Evolutionary conservation across 2,888 invertebrate genomes (phyloP).

Genomic region (Merodon equestris): DNA sequence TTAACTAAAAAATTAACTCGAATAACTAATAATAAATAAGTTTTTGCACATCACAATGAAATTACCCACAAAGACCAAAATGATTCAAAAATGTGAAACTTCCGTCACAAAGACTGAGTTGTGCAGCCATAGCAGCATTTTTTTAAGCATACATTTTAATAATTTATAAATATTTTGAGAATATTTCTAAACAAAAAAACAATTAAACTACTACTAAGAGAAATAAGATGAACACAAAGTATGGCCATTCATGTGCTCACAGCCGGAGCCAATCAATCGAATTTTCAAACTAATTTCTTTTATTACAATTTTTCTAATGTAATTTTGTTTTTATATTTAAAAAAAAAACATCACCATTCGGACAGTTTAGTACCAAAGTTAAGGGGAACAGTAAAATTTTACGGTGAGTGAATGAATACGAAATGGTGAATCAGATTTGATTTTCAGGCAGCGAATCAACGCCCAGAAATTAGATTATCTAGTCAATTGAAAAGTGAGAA

Average conservation of each 20-base stretch:
- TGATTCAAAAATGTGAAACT: conserved; percentile 39
- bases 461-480: conserved; percentile 72
- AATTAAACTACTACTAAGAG: conserved; percentile 26
- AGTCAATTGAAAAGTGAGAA: conserved; percentile 72
- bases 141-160: conserved; percentile 15
- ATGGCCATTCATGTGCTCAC: conserved; percentile 15
- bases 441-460: conserved; percentile 20
- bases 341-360: neutral
- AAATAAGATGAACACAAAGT: conserved; percentile 1
- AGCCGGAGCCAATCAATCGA: conserved; percentile 16
- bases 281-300: conserved; percentile 8
- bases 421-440: conserved; percentile 49
- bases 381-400: neutral
- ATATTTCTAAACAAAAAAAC: conserved; percentile 36
- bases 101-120: conserved; percentile 67
- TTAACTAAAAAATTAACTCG: conserved; percentile 33
- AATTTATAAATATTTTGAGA: conserved; percentile 30
- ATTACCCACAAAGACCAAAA: neutral
- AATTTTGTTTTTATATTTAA: neutral
- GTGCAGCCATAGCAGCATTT: conserved; percentile 63
- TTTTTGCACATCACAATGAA: conserved; percentile 51
- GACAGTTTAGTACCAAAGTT: conserved; percentile 59
- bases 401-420: conserved; percentile 37
- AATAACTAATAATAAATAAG: conserved; percentile 45
- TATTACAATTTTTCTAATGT: neutral